phyloP scores from a whole-genome alignment of 2,113 vertebrate species.

The Caloenas nicobarica region DNA sequence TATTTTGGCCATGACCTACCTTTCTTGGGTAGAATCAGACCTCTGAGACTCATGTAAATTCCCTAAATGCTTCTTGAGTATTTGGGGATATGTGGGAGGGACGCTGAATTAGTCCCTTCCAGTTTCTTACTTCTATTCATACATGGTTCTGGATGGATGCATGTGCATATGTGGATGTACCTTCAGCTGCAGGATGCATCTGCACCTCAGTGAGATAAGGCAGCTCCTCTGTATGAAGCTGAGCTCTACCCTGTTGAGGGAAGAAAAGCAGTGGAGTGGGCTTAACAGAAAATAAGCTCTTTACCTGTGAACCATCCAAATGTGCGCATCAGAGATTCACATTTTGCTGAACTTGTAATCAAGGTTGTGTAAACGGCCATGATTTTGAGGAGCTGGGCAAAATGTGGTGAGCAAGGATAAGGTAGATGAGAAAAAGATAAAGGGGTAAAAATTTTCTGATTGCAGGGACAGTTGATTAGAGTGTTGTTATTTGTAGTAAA shows the following conservation, averaged over 20 bases:
- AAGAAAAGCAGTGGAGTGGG: no score
- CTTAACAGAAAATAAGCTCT: not conserved
- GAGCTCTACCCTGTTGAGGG: not conserved
- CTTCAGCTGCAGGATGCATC: not conserved
- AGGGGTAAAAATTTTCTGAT: not conserved
- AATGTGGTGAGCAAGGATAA: not conserved
- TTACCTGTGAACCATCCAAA: not conserved
- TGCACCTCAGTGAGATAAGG: not conserved
- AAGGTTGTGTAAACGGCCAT: not conserved
- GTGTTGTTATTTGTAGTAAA: not conserved
- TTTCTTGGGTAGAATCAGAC: not conserved
- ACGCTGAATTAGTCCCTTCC: not conserved
- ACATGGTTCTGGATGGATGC: rapidly evolving
- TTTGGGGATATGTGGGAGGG: not conserved
- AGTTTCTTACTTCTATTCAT: not conserved
- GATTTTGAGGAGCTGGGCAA: not conserved
- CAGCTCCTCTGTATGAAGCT: not conserved
- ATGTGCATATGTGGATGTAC: not conserved
- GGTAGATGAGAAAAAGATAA: not conserved
- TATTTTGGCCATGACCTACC: not conserved
- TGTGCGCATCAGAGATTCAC: not conserved
- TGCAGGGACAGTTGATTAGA: not conserved
- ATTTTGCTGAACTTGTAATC: not conserved
- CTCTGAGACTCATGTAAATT: not conserved
- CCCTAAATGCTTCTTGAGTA: not conserved